Percentiles rank a stretch among this genome's conserved stretches.
These are phyloP conservation scores for Elaeidobius kamerunicus DNA, from an alignment of 2,888 invertebrate species.

Conservation along the genomic window DNA sequence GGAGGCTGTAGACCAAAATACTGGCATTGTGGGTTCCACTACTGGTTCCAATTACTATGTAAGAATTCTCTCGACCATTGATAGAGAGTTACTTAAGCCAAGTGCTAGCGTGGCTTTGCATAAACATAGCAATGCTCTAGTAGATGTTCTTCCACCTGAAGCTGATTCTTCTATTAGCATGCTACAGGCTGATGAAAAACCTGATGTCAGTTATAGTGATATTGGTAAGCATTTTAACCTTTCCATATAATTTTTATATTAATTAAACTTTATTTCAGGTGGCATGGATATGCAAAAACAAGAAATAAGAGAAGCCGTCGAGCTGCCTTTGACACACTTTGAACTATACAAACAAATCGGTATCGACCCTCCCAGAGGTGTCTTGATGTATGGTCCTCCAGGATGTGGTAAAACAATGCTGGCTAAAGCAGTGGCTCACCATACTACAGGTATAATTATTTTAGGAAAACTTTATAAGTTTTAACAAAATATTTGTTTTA, in stretches of 20 bases:
- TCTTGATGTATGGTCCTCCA: slow-evolving; percentile 99
- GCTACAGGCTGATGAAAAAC: slow-evolving; percentile 97
- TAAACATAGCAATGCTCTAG: slow-evolving; percentile 99
- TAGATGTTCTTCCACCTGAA: slow-evolving; percentile 98
- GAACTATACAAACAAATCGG: slow-evolving; percentile 98
- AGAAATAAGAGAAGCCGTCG: slow-evolving; percentile 98
- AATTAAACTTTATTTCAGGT: slow-evolving; percentile 46
- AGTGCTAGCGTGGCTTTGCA: slow-evolving; percentile 98
- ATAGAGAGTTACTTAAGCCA: slow-evolving; percentile 93
- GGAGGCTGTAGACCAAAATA: slow-evolving; percentile 99
- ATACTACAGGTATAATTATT: slow-evolving; percentile 89
- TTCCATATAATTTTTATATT: background rate
- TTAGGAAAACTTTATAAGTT: no score
- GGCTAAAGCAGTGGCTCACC: slow-evolving; percentile 98
- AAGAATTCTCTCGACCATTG: slow-evolving; percentile 95
- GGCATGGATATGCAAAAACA: slow-evolving; percentile 99
- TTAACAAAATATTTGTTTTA: slow-evolving; percentile 40
- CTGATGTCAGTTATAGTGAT: slow-evolving; percentile 94
- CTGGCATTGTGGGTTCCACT: slow-evolving; percentile 98
- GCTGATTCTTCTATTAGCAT: slow-evolving; percentile 98
- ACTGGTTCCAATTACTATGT: slow-evolving; percentile 99
- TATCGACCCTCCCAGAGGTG: slow-evolving; percentile 89
- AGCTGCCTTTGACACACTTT: slow-evolving; percentile 95
- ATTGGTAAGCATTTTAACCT: slow-evolving; percentile 59
- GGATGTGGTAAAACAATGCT: slow-evolving; percentile 99